Conservation (phyloP, 2,113 vertebrate genomes). For the Neolamprologus variostigma region DNA sequence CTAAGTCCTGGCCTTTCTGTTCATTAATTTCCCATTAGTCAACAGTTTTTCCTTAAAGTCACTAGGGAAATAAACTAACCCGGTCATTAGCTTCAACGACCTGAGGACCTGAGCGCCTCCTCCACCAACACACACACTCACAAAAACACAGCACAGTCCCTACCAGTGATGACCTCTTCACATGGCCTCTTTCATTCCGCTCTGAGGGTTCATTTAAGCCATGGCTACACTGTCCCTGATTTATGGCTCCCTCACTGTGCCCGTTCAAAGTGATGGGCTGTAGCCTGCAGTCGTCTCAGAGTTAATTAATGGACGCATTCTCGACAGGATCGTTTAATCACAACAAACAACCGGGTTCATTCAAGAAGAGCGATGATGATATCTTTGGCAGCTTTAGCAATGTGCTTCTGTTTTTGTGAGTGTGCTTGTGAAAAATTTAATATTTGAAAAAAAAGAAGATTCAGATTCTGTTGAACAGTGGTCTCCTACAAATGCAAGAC, state of each 20-base stretch:
- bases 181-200: constrained; percentile 58
- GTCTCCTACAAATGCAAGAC: background rate
- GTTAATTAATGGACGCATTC: constrained; percentile 49
- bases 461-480: background rate
- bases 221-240: constrained; percentile 14
- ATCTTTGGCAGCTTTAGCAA: background rate
- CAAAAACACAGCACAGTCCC: constrained; percentile 17
- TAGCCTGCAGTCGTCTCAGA: constrained; percentile 44
- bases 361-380: background rate
- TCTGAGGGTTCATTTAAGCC: constrained; percentile 44
- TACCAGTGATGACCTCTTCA: constrained; percentile 56
- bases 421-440: background rate
- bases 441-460: background rate
- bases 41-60: constrained; percentile 33
- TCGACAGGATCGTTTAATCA: constrained; percentile 43
- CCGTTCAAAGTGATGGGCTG: constrained; percentile 24
- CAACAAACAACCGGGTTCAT: constrained; percentile 36
- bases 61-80: constrained; percentile 44
- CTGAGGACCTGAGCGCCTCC: constrained; percentile 2
- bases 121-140: background rate
- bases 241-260: constrained; percentile 30
- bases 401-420: background rate
- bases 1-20: constrained; percentile 25
- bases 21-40: constrained; percentile 61
- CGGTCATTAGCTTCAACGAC: constrained; percentile 26